Evolutionary conservation across 1,140 invertebrate species (phyloP).

Genomic region (Luehdorfia chinensis): DNA sequence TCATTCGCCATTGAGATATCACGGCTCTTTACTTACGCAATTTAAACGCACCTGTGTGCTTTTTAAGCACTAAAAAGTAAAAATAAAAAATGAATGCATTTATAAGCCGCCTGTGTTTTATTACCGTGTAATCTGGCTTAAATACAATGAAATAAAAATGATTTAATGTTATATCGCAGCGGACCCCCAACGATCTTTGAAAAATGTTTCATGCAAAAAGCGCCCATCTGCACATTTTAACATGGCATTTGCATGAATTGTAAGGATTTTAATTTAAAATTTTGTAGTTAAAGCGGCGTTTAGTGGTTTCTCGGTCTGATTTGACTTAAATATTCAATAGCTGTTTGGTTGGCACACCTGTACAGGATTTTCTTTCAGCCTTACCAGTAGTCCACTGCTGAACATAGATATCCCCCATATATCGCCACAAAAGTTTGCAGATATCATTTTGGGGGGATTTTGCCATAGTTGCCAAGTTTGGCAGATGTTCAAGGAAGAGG

Average conservation of each 20-base stretch:
- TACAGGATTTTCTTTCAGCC: too few species aligned
- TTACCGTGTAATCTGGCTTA: slow-evolving; percentile 16
- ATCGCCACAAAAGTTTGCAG: too few species aligned
- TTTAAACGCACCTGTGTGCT: too few species aligned
- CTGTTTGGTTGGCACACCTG: neutral
- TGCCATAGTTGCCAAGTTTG: too few species aligned
- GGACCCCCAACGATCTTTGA: slow-evolving; percentile 21
- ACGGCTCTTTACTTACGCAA: too few species aligned
- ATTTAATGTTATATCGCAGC: slow-evolving; percentile 34
- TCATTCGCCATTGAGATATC: too few species aligned
- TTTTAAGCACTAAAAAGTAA: too few species aligned
- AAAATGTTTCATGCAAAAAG: slow-evolving; percentile 52
- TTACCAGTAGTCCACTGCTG: too few species aligned
- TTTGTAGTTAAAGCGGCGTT: slow-evolving; percentile 38
- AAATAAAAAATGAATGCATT: slow-evolving; percentile 1
- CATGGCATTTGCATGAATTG: slow-evolving; percentile 66
- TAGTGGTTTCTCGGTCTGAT: slow-evolving; percentile 26
- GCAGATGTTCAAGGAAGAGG: too few species aligned
- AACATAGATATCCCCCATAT: too few species aligned
- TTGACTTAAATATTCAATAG: slow-evolving; percentile 27
- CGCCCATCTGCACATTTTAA: slow-evolving; percentile 61
- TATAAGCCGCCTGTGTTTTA: slow-evolving; percentile 13
- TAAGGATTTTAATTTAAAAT: slow-evolving; percentile 69
- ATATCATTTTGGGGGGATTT: too few species aligned
- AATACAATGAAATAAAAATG: slow-evolving; percentile 17